Base-by-base conservation (phyloP, 2,113 vertebrate species). In the Erythrolamprus reginae region DNA sequence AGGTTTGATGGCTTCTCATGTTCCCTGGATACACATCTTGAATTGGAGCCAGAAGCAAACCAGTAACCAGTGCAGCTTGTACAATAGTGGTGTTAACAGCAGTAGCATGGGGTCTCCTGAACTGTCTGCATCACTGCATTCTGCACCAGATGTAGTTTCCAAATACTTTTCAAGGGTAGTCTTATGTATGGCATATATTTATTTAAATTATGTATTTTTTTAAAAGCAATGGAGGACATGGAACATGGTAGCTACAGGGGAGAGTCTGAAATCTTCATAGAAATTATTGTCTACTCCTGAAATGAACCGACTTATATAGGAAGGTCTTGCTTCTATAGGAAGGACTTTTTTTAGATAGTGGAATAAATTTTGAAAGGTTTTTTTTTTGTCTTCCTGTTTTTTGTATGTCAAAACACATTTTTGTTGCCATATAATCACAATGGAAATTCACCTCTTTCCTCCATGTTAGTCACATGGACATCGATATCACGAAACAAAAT, bases 391-490 rank as follows among this genome's bases (percentile, higher is more conserved):
- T 33, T 28, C 50, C 15, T 85, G n/a, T 0, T 10, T 85, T 90
- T 86, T 65, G n/a, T 21, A 65, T 26, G 38, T 19, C 33, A 70
- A 26, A 28, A 47, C 10, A 9, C 45, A 52, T 4, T 77, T 51
- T 12, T 82, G 51, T 38, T 82, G 33, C 26, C 47, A 52, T 47
- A 82, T 55, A 53, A 86, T 28, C 55, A 28, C 38, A 56, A n/a
- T 58, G 51, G 55, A 83, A 88, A 24, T 87, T 70, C 86, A 58
- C 9, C 56, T 53, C 85, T 65, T 86, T 90, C 82, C 48, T 13
- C 23, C 89, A 47, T 58, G 88, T n/a, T 89, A 65, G 93, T 93
- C 51, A n/a, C 88, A 48, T 88, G 55, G 52, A 89, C 87, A 90
- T 61, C 0, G 86, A 82, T 47, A 90, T 92, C 48, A 83, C 19